Evolutionary conservation across 2,797 vertebrate genomes (phyloP).

Genomic region (Florisuga fusca): DNA sequence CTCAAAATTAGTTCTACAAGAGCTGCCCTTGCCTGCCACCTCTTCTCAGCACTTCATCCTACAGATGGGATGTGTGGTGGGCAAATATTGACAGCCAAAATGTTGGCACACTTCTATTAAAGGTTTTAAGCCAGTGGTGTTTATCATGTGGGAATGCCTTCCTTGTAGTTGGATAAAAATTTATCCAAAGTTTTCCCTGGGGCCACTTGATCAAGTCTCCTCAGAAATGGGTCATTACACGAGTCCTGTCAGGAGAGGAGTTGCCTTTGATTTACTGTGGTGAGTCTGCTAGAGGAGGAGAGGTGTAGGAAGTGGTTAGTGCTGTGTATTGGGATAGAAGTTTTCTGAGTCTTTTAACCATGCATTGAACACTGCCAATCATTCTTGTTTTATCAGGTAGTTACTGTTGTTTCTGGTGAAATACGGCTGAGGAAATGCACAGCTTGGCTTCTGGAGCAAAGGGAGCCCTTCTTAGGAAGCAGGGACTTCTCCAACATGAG

Average conservation of each 20-base stretch:
- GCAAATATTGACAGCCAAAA: background rate
- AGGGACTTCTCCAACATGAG: slow-evolving; percentile 39
- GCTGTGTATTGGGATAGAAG: background rate
- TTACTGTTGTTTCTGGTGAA: slow-evolving; percentile 3
- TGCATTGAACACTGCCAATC: background rate
- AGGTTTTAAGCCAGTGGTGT: background rate
- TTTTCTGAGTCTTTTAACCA: background rate
- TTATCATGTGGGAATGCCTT: background rate
- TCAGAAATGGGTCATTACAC: background rate
- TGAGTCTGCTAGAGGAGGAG: background rate
- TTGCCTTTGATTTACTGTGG: background rate
- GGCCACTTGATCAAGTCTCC: background rate
- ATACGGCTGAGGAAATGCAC: background rate
- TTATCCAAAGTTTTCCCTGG: background rate
- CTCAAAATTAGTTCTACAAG: background rate
- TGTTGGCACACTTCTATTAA: background rate
- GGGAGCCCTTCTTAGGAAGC: background rate
- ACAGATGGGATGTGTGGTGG: background rate
- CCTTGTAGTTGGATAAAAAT: background rate
- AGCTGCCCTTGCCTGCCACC: background rate
- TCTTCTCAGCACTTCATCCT: background rate
- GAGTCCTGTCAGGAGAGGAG: background rate
- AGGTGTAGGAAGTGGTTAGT: background rate
- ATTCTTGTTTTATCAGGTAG: slow-evolving; percentile 10
- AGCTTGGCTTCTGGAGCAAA: background rate